phyloP scores from a whole-genome alignment of 2,113 vertebrate species.

The Dasyurus viverrinus region DNA sequence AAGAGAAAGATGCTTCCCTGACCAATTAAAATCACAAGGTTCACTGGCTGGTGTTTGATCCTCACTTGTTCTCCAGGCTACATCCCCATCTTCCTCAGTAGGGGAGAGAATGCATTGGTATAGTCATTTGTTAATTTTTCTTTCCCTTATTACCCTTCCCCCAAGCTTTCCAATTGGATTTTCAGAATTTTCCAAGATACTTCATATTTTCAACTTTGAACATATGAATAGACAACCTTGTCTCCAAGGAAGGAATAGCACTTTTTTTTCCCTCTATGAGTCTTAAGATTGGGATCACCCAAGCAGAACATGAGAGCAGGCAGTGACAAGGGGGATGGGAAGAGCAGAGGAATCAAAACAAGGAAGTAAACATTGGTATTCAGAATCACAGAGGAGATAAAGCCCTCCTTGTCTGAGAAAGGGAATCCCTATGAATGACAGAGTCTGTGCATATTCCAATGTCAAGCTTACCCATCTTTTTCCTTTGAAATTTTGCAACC shows the following conservation, averaged over 20 bases:
- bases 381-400: neutral
- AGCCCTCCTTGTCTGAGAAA: neutral
- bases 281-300: neutral
- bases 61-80: neutral
- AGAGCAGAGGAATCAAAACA: neutral
- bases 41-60: neutral
- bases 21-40: constrained; percentile 1
- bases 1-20: neutral
- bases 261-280: neutral
- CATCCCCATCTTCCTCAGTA: neutral
- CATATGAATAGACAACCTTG: neutral
- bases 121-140: neutral
- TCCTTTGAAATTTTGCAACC: neutral
- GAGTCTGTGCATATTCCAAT: neutral
- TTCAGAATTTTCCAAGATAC: neutral
- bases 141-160: neutral
- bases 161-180: neutral
- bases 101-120: neutral
- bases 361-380: neutral
- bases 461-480: neutral
- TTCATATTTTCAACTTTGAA: neutral
- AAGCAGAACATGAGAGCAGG: neutral
- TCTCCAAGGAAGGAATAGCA: neutral
- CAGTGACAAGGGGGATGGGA: neutral
- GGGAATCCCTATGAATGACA: no score